phyloP scores from a whole-genome alignment of 1,140 invertebrate genomes.

The Cotesia typhae region DNA sequence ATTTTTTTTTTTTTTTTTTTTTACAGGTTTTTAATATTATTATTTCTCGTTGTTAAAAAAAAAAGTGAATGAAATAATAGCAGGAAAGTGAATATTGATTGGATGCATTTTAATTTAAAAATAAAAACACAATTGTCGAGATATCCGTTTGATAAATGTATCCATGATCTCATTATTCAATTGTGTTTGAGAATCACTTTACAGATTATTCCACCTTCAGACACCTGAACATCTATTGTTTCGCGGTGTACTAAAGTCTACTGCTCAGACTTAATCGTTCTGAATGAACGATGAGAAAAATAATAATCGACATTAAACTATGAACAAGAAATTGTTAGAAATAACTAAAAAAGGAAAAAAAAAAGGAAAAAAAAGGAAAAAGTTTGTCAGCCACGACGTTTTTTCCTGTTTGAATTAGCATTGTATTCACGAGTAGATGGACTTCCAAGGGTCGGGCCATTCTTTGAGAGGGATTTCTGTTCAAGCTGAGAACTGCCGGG shows the following conservation, averaged over 20 bases:
- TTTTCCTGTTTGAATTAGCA: conserved; percentile 10
- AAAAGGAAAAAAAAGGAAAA: background rate
- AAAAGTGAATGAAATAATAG: no score
- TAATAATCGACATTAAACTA: no score
- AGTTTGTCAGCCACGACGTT: background rate
- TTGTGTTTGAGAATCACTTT: conserved; percentile 8
- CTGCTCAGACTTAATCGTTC: no score
- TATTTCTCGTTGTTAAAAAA: no score
- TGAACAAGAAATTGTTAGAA: no score
- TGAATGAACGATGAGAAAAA: no score
- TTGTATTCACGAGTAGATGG: conserved; percentile 16
- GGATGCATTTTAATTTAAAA: no score
- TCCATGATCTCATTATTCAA: conserved; percentile 7
- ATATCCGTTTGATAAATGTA: background rate
- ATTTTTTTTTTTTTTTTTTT: background rate
- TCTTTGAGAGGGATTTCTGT: background rate
- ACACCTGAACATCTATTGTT: background rate
- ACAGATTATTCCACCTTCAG: background rate
- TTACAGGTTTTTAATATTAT: background rate
- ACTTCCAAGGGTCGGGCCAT: conserved; percentile 16
- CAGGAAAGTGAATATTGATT: no score
- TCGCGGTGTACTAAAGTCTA: background rate
- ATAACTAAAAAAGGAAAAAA: no score
- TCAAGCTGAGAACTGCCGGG: conserved; percentile 12
- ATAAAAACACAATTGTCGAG: background rate